Percentiles rank a stretch among this genome's conserved stretches.
These are phyloP conservation scores for Ifrita kowaldi DNA, from an alignment of 2,113 vertebrate genomes.

Conservation along the genomic window DNA sequence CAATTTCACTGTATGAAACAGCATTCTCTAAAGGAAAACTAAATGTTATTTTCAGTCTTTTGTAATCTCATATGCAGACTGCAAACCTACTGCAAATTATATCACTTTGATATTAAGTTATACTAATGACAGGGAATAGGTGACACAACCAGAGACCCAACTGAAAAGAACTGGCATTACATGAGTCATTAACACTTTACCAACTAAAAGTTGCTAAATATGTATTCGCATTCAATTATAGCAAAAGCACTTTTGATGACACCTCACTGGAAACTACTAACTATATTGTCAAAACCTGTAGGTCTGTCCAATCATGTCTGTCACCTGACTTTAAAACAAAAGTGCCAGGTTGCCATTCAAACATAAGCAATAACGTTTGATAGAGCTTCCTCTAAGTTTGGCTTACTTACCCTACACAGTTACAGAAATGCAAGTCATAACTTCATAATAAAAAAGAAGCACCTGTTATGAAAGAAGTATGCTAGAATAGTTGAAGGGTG, in stretches of 20 bases:
- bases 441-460: background rate
- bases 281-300: background rate
- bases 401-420: background rate
- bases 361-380: background rate
- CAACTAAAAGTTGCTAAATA: background rate
- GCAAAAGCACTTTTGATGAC: background rate
- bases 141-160: background rate
- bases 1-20: background rate
- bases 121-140: background rate
- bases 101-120: background rate
- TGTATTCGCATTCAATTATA: background rate
- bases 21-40: background rate
- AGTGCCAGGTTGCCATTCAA: background rate
- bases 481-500: background rate
- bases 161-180: background rate
- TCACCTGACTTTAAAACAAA: background rate
- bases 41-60: background rate
- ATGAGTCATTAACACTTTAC: background rate
- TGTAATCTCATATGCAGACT: background rate
- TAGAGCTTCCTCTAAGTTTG: background rate
- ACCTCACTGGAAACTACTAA: background rate
- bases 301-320: accelerated
- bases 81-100: background rate
- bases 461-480: background rate
- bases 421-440: background rate